phyloP scores from a whole-genome alignment of 2,888 invertebrate species.

The Poecilobothrus nobilitatus region DNA sequence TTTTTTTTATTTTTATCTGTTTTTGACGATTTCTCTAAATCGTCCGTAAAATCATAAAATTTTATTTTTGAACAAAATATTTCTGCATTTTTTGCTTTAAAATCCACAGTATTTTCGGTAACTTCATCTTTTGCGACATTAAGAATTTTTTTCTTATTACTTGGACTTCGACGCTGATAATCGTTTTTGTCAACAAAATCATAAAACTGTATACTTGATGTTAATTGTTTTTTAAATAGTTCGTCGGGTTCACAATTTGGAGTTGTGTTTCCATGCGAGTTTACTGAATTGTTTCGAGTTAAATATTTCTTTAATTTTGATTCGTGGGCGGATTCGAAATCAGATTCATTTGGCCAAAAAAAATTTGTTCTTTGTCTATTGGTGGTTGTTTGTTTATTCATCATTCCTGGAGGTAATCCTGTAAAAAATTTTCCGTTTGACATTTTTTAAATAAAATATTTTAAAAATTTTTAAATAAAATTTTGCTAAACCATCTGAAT shows the following conservation, averaged over 20 bases:
- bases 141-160: constrained; percentile 20
- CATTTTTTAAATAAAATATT: constrained; percentile 28
- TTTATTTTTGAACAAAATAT: constrained; percentile 38
- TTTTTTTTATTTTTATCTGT: not conserved
- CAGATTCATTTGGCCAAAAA: constrained; percentile 43
- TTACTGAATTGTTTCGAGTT: constrained; percentile 23
- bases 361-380: constrained; percentile 41
- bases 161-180: not conserved
- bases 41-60: constrained; percentile 39
- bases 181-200: constrained; percentile 30
- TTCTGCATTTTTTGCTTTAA: constrained; percentile 32
- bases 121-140: constrained; percentile 30
- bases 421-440: constrained; percentile 43
- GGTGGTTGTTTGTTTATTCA: constrained; percentile 30
- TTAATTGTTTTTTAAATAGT: constrained; percentile 39
- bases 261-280: constrained; percentile 15
- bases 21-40: constrained; percentile 15
- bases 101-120: constrained; percentile 24
- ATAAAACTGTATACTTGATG: constrained; percentile 41
- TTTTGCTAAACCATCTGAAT: not conserved
- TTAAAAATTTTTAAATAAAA: not conserved
- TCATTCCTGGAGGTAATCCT: constrained; percentile 42
- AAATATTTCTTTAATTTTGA: constrained; percentile 30
- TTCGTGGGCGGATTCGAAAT: constrained; percentile 32
- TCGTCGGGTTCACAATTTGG: constrained; percentile 34